Percentiles rank a stretch among this genome's conserved stretches.
Conservation (phyloP, 2,113 vertebrate genomes). For the Cyanocitta stelleri region DNA sequence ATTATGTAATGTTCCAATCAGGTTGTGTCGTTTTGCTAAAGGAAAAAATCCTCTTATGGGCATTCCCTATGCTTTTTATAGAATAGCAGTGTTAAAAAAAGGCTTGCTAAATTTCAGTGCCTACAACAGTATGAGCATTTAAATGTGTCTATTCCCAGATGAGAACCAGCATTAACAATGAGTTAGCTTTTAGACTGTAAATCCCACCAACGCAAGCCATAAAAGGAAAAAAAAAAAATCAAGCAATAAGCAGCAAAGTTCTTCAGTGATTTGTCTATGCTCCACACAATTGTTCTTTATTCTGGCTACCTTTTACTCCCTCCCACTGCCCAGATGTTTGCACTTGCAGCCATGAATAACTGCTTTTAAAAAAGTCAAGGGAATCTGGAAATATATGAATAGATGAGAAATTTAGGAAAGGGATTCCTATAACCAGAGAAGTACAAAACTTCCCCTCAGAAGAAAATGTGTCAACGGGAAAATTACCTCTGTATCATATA, state of each 20-base stretch:
- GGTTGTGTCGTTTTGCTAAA: neutral
- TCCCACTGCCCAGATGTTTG: neutral
- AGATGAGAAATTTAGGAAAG: neutral
- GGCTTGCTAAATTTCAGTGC: neutral
- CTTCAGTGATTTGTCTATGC: neutral
- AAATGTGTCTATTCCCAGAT: neutral
- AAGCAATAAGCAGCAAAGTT: neutral
- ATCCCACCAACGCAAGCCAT: neutral
- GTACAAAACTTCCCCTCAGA: neutral
- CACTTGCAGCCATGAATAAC: neutral
- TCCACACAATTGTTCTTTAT: neutral
- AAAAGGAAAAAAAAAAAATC: neutral
- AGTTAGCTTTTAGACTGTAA: conserved; percentile 5
- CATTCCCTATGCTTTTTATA: neutral
- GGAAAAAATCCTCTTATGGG: neutral
- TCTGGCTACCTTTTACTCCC: neutral
- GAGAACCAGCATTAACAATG: conserved; percentile 10
- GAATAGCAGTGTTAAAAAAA: neutral
- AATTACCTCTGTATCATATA: neutral
- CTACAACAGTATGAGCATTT: neutral
- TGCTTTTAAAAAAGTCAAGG: neutral
- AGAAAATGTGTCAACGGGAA: neutral
- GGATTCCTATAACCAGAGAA: neutral
- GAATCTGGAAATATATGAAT: neutral
- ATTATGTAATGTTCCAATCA: neutral